phyloP scores from a whole-genome alignment of 2,797 vertebrate species.

The Gallinago solitaria region DNA sequence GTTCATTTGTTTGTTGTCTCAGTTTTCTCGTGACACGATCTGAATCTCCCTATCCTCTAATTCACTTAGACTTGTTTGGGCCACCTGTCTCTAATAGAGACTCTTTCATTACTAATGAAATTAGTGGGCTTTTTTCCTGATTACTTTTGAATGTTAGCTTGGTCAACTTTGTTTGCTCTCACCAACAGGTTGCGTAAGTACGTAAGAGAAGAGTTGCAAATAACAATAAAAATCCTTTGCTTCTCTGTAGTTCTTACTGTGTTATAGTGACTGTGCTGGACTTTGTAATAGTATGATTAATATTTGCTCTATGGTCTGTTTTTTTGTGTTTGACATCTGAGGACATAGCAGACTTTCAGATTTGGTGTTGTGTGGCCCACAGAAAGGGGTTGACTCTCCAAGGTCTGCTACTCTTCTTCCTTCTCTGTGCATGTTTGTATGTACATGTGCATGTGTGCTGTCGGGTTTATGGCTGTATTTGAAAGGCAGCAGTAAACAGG shows the following conservation, averaged over 20 bases:
- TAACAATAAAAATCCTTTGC: background rate
- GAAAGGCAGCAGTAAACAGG: background rate
- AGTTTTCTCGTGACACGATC: background rate
- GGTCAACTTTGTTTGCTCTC: background rate
- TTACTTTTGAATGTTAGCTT: background rate
- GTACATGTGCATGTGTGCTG: accelerated
- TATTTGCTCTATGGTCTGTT: background rate
- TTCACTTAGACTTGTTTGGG: background rate
- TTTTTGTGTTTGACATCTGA: background rate
- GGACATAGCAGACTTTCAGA: background rate
- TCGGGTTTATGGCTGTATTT: background rate
- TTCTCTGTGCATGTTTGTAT: accelerated
- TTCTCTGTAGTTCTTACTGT: background rate
- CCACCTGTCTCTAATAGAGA: background rate
- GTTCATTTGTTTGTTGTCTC: background rate
- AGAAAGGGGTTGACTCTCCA: background rate
- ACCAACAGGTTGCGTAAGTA: background rate
- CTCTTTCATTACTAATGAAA: background rate
- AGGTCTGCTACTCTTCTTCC: background rate
- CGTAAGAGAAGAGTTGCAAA: background rate
- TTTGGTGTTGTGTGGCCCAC: background rate
- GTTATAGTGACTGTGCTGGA: background rate
- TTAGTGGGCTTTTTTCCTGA: background rate
- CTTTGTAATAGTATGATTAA: background rate
- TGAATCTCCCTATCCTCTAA: background rate